phyloP scores from a whole-genome alignment of 2,888 invertebrate species.

The Volucella inflata region DNA sequence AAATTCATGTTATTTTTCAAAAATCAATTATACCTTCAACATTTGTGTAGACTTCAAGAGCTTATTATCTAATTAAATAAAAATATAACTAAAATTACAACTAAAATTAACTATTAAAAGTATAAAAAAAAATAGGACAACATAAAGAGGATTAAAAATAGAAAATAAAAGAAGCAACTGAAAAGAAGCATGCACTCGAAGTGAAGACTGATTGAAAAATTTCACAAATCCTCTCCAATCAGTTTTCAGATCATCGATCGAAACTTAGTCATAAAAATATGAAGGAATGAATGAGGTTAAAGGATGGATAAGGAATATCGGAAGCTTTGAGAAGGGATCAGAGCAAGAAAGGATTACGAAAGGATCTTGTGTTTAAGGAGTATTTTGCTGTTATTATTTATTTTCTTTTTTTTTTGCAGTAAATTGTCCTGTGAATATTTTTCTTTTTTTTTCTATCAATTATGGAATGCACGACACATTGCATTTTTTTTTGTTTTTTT shows the following conservation, averaged over 20 bases:
- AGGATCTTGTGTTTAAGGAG: slow-evolving; percentile 64
- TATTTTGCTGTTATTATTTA: slow-evolving; percentile 68
- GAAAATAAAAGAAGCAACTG: slow-evolving; percentile 54
- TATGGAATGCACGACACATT: slow-evolving; percentile 67
- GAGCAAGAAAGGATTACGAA: slow-evolving; percentile 38
- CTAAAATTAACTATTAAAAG: slow-evolving; percentile 48
- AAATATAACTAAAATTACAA: slow-evolving; percentile 33
- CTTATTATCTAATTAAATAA: slow-evolving; percentile 48
- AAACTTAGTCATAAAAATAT: slow-evolving; percentile 76
- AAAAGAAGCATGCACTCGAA: slow-evolving; percentile 72
- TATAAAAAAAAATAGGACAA: slow-evolving; percentile 68
- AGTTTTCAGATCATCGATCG: slow-evolving; percentile 66
- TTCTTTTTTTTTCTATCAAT: slow-evolving; percentile 30
- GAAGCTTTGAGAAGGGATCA: slow-evolving; percentile 56
- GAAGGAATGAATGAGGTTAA: slow-evolving; percentile 51
- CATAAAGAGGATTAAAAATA: slow-evolving; percentile 67
- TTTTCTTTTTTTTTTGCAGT: slow-evolving; percentile 58
- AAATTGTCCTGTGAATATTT: slow-evolving; percentile 73
- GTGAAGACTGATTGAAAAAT: slow-evolving; percentile 60
- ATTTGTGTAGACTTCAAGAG: slow-evolving; percentile 50
- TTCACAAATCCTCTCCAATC: slow-evolving; percentile 59
- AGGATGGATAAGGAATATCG: slow-evolving; percentile 67
- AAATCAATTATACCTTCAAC: slow-evolving; percentile 52
- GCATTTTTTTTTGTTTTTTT: slow-evolving; percentile 41
- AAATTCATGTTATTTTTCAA: neutral